Percentiles rank a stretch among this genome's conserved stretches.
Conservation (phyloP, 2,797 vertebrate genomes). For the Pampus argenteus region DNA sequence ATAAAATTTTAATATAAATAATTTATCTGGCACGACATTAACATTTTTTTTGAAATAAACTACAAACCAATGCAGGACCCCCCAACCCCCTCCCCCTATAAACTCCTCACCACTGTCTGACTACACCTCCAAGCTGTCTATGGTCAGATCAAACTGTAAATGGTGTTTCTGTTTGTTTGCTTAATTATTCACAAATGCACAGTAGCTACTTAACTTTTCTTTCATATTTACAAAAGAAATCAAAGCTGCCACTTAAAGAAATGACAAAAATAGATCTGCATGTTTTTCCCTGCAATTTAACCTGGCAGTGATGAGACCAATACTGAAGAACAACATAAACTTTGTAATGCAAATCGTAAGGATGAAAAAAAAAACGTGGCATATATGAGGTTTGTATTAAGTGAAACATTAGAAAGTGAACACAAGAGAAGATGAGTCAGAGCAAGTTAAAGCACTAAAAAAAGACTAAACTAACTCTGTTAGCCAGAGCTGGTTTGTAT, state of each 20-base stretch:
- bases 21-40: constrained; percentile 94
- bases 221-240: constrained; percentile 73
- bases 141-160: constrained; percentile 68
- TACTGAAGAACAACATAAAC: constrained; percentile 72
- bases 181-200: constrained; percentile 75
- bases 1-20: constrained; percentile 99
- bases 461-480: constrained; percentile 26
- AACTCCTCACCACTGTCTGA: constrained; percentile 49
- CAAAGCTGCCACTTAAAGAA: constrained; percentile 85
- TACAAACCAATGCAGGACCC: constrained; percentile 82
- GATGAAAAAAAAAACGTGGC: constrained; percentile 51
- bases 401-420: constrained; percentile 52
- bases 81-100: constrained; percentile 22
- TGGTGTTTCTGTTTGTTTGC: constrained; percentile 66
- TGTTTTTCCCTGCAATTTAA: constrained; percentile 85
- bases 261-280: constrained; percentile 55
- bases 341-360: constrained; percentile 52
- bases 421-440: constrained; percentile 3
- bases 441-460: constrained; percentile 45
- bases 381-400: constrained; percentile 63
- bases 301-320: constrained; percentile 88
- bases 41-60: constrained; percentile 86
- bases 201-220: constrained; percentile 80
- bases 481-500: constrained; percentile 16
- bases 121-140: constrained; percentile 66